These are phyloP conservation scores for Piezodorus guildinii DNA, from an alignment of 1,140 invertebrate genomes.

Conservation along the genomic window DNA sequence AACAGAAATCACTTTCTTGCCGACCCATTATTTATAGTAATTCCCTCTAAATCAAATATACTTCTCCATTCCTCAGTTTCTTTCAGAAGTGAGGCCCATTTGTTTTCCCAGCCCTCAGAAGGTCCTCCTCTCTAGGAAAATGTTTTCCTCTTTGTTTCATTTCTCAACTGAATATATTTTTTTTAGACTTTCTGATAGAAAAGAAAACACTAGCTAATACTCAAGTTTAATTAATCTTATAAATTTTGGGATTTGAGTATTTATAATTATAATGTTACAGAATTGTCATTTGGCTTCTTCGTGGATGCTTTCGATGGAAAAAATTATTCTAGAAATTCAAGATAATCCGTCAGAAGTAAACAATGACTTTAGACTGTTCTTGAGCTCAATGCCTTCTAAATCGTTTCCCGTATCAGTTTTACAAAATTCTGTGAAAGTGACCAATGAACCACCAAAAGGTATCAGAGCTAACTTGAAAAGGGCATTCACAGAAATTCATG, in stretches of 20 bases:
- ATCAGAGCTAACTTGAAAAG: constrained; percentile 66
- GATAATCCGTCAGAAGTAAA: constrained; percentile 49
- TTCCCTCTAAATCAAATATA: too few species aligned
- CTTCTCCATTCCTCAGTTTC: too few species aligned
- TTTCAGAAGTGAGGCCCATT: too few species aligned
- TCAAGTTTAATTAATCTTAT: background rate
- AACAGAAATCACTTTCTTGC: too few species aligned
- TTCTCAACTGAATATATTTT: too few species aligned
- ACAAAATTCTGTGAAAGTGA: constrained; percentile 87
- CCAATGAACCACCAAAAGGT: constrained; percentile 84
- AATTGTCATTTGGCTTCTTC: constrained; percentile 87
- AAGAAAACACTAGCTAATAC: too few species aligned
- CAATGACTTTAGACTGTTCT: constrained; percentile 63
- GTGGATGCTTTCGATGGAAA: constrained; percentile 72
- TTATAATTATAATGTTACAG: constrained; percentile 37
- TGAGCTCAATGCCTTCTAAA: constrained; percentile 77
- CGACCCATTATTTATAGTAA: too few species aligned
- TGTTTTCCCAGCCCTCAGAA: too few species aligned
- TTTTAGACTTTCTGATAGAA: background rate
- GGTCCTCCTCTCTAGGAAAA: too few species aligned
- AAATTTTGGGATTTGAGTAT: background rate
- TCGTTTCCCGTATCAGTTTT: constrained; percentile 81
- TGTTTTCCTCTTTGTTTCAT: too few species aligned
- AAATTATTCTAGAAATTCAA: constrained; percentile 54
- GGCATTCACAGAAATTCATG: constrained; percentile 63